These are phyloP conservation scores for Cydia splendana DNA, from an alignment of 1,140 invertebrate genomes.

Conservation along the genomic window DNA sequence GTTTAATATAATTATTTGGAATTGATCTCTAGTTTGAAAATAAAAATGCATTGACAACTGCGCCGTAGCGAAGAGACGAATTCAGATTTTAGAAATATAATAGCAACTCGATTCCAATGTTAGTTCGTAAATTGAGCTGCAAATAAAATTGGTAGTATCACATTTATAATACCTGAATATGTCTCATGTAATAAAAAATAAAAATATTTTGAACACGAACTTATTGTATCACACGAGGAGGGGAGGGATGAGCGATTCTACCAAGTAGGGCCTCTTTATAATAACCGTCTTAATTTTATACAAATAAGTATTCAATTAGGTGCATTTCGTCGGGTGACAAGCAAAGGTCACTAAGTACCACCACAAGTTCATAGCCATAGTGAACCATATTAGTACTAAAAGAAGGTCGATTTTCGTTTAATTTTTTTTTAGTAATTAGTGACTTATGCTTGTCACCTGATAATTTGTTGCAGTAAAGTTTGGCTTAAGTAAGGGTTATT, in stretches of 20 bases:
- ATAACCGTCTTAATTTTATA: too few relatives aligned
- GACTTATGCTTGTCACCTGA: too few relatives aligned
- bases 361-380: too few relatives aligned
- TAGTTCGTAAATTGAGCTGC: not conserved
- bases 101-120: conserved; percentile 35
- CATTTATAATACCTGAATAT: not conserved
- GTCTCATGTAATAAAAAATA: not conserved
- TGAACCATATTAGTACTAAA: too few relatives aligned
- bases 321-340: too few relatives aligned
- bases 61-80: conserved; percentile 19
- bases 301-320: too few relatives aligned
- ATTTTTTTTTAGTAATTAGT: too few relatives aligned
- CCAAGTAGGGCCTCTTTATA: not conserved
- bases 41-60: conserved; percentile 40
- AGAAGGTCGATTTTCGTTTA: too few relatives aligned
- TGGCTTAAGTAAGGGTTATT: too few relatives aligned
- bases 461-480: too few relatives aligned
- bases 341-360: too few relatives aligned
- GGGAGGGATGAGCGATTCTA: conserved; percentile 42
- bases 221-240: conserved; percentile 58
- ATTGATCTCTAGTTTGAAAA: conserved; percentile 50
- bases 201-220: conserved; percentile 59
- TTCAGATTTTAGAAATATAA: conserved; percentile 43
- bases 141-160: not conserved
- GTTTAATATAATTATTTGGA: conserved; percentile 50